phyloP scores from a whole-genome alignment of 2,888 invertebrate genomes.

The Parascotia fuliginaria region DNA sequence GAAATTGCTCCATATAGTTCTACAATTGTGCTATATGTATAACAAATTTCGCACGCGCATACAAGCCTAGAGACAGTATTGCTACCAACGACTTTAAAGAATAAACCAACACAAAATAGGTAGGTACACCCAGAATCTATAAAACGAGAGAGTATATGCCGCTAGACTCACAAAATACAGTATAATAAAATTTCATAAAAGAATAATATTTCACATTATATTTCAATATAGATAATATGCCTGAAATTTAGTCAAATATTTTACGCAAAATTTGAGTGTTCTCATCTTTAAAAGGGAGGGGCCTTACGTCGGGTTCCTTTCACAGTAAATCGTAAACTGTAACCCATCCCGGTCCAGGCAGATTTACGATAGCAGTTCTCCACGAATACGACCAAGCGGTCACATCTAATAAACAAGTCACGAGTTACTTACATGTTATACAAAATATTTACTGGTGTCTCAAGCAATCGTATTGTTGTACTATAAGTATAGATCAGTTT shows the following conservation, averaged over 20 bases:
- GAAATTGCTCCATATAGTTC: not conserved
- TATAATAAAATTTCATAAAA: no score
- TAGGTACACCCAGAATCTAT: no score
- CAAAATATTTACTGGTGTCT: conserved; percentile 34
- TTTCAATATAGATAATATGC: no score
- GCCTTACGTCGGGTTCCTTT: conserved; percentile 64
- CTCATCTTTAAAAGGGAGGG: conserved; percentile 50
- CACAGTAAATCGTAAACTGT: conserved; percentile 77
- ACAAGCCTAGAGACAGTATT: no score
- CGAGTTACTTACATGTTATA: conserved; percentile 41
- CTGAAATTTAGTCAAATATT: conserved; percentile 17
- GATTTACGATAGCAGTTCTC: conserved; percentile 77
- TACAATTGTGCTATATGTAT: no score
- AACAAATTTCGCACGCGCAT: no score
- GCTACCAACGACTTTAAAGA: no score
- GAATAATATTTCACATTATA: no score
- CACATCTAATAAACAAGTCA: conserved; percentile 68
- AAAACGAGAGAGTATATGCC: no score
- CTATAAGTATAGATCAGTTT: not conserved
- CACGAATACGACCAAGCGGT: conserved; percentile 69
- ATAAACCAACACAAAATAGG: no score
- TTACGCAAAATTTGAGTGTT: conserved; percentile 49
- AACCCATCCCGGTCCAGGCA: conserved; percentile 74
- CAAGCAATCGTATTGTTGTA: not conserved
- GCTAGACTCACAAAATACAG: no score